Conservation (phyloP, 2,797 vertebrate genomes). For the Pempheris klunzingeri region DNA sequence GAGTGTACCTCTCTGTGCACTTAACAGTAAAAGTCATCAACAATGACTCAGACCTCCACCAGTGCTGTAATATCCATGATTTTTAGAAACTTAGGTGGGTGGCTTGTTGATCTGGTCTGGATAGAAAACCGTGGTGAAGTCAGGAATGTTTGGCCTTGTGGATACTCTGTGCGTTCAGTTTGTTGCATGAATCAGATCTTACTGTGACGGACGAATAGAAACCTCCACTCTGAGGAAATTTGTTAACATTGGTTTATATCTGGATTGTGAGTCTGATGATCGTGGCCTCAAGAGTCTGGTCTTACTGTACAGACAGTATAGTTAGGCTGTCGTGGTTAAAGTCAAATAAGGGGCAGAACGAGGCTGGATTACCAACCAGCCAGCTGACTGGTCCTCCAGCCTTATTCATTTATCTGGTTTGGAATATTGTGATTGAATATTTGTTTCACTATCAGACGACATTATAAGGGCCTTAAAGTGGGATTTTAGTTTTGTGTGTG, state of each 20-base stretch:
- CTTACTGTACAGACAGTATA: background rate
- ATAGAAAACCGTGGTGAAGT: conserved; percentile 17
- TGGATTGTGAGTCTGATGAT: conserved; percentile 3
- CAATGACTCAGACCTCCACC: conserved; percentile 66
- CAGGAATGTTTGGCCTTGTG: conserved; percentile 24
- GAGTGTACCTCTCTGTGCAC: conserved; percentile 59
- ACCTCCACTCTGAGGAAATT: background rate
- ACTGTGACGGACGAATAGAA: background rate
- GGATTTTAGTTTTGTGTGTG: background rate
- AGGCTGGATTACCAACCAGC: background rate
- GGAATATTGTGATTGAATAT: background rate
- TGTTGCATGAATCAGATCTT: conserved; percentile 8
- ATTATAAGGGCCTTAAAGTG: background rate
- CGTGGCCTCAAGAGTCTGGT: background rate
- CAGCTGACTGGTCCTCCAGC: no score
- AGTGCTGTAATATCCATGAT: conserved; percentile 22
- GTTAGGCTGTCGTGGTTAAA: background rate
- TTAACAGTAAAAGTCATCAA: conserved; percentile 62
- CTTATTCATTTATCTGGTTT: background rate
- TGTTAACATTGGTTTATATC: conserved; percentile 20
- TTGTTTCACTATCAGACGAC: background rate
- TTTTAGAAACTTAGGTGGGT: conserved; percentile 37
- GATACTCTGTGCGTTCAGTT: background rate
- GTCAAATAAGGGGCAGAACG: background rate
- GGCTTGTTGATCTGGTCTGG: conserved; percentile 40